Conservation (phyloP, 1,140 invertebrate genomes). For the Aphis craccivora region DNA sequence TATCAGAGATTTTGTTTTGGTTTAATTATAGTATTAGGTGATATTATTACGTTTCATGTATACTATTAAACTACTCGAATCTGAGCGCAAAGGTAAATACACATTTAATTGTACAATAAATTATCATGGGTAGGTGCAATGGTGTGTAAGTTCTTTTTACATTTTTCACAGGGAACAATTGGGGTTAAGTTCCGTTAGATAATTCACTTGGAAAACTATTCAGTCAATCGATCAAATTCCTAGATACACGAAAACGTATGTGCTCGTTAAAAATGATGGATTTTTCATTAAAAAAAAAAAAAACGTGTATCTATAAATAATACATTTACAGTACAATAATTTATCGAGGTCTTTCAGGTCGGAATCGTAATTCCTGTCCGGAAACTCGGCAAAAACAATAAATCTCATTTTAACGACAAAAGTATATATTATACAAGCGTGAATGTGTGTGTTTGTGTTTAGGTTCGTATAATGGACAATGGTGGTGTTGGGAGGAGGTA, state of each 20-base stretch:
- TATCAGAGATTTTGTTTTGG: background rate
- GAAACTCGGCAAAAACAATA: slow-evolving; percentile 38
- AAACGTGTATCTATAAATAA: background rate
- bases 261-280: background rate
- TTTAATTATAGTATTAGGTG: background rate
- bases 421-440: background rate
- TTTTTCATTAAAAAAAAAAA: slow-evolving; percentile 17
- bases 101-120: background rate
- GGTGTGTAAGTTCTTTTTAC: background rate
- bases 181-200: background rate
- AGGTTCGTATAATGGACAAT: background rate
- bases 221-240: background rate
- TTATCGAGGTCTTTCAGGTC: slow-evolving; percentile 31
- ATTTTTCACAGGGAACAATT: background rate
- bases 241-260: background rate
- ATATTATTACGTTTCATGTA: background rate
- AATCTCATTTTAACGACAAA: slow-evolving; percentile 45
- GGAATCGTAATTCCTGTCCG: slow-evolving; percentile 19
- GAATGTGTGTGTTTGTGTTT: background rate
- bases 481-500: background rate
- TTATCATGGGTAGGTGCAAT: background rate
- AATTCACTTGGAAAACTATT: background rate
- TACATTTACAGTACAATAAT: slow-evolving; percentile 13
- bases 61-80: background rate
- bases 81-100: background rate